Evolutionary conservation across 2,797 vertebrate species (phyloP).

Genomic region (Zenarchopterus dispar): DNA sequence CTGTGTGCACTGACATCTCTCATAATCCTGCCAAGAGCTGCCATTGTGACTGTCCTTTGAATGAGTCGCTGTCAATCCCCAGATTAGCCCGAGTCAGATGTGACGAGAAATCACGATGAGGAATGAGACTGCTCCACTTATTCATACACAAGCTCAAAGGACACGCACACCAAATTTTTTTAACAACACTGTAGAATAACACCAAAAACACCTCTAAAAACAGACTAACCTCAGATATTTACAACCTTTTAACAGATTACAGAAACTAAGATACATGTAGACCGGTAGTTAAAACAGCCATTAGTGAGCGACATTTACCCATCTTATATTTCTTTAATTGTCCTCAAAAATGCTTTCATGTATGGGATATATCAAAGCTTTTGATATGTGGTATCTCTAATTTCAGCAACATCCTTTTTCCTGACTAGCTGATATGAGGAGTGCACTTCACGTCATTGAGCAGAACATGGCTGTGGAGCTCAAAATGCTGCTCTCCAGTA

Average conservation of each 20-base stretch:
- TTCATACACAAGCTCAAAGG: conserved; percentile 24
- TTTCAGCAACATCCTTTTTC: conserved; percentile 54
- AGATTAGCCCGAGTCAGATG: conserved; percentile 65
- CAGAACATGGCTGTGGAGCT: conserved; percentile 29
- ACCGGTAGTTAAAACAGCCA: no score
- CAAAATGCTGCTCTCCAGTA: conserved; percentile 47
- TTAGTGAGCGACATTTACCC: no score
- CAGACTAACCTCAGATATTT: no score
- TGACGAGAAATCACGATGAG: conserved; percentile 55
- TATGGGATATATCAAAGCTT: background rate
- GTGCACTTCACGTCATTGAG: conserved; percentile 30
- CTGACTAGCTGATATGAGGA: conserved; percentile 33
- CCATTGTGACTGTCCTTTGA: conserved; percentile 52
- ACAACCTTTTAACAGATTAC: no score
- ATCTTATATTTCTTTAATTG: no score
- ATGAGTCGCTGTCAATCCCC: conserved; percentile 50
- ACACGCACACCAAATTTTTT: background rate
- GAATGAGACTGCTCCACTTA: conserved; percentile 19
- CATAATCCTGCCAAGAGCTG: conserved; percentile 58
- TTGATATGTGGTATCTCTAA: conserved; percentile 42
- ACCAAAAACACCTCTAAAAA: no score
- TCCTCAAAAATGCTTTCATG: background rate
- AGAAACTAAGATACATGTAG: no score
- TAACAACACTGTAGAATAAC: background rate
- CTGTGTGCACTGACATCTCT: conserved; percentile 40